phyloP scores from a whole-genome alignment of 2,888 invertebrate genomes.

The Rapana venosa region DNA sequence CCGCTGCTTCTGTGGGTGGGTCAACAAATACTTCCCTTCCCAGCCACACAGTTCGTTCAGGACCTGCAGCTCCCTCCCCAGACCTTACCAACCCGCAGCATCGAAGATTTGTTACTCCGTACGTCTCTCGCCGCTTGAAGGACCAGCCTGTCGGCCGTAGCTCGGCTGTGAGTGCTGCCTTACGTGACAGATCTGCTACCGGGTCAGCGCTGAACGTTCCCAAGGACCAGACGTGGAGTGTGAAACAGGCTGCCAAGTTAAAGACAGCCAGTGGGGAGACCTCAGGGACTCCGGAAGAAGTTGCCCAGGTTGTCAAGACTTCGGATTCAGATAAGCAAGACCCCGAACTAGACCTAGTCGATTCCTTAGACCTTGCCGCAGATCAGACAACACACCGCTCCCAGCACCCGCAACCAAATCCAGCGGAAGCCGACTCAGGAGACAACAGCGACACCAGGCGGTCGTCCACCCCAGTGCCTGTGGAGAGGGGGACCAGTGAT shows the following conservation, averaged over 20 bases:
- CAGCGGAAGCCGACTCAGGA: not conserved
- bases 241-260: slow-evolving; percentile 11
- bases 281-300: not conserved
- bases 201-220: not conserved
- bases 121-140: slow-evolving; percentile 34
- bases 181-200: not conserved
- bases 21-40: not conserved
- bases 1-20: not conserved
- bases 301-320: not conserved
- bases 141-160: slow-evolving; percentile 24
- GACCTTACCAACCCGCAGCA: slow-evolving; percentile 31
- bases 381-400: not conserved
- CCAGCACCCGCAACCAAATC: not conserved
- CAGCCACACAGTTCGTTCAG: not conserved
- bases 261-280: not conserved
- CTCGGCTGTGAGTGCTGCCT: not conserved
- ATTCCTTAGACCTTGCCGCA: not conserved
- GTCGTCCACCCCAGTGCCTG: not conserved
- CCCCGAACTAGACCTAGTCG: not conserved
- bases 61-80: slow-evolving; percentile 20
- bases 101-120: slow-evolving; percentile 32
- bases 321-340: not conserved
- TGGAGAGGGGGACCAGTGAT: not conserved
- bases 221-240: slow-evolving; percentile 16
- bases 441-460: not conserved